Percentiles rank a stretch among this genome's conserved stretches.
phyloP scores from a whole-genome alignment of 2,113 vertebrate genomes.

The Tetrax tetrax region DNA sequence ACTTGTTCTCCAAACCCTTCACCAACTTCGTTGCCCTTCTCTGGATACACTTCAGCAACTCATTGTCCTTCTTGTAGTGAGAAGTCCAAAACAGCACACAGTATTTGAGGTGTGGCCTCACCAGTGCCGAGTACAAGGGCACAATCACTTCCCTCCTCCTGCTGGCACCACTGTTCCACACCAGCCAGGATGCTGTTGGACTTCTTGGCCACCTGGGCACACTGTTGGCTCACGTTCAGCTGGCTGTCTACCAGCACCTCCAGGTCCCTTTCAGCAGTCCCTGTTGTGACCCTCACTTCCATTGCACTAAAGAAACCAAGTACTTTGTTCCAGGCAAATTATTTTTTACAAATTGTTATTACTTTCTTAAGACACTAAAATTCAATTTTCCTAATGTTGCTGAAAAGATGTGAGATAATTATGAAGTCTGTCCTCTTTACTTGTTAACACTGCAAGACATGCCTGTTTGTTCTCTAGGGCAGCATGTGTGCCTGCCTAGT shows the following conservation, averaged over 20 bases:
- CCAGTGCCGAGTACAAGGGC: too few species aligned
- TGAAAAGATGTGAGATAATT: not conserved
- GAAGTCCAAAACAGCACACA: too few species aligned
- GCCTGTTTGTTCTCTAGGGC: not conserved
- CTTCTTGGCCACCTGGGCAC: not conserved
- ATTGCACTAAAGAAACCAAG: not conserved
- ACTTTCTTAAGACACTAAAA: not conserved
- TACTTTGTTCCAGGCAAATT: not conserved
- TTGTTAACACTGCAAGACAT: not conserved
- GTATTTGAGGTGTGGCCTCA: too few species aligned
- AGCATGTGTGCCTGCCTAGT: too few species aligned
- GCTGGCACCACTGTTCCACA: too few species aligned
- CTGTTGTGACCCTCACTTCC: not conserved
- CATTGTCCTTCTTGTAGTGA: too few species aligned
- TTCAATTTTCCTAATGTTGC: not conserved
- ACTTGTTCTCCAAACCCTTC: too few species aligned
- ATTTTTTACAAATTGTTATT: not conserved
- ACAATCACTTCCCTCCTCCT: too few species aligned
- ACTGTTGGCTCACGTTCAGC: not conserved
- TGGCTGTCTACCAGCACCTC: fast-evolving
- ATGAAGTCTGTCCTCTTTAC: not conserved
- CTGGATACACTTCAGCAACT: too few species aligned
- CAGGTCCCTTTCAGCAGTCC: not conserved
- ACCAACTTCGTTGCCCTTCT: too few species aligned
- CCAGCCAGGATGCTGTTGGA: not conserved